Base-by-base conservation (phyloP, 2,888 invertebrate species). In the Sinotaia quadrata region DNA sequence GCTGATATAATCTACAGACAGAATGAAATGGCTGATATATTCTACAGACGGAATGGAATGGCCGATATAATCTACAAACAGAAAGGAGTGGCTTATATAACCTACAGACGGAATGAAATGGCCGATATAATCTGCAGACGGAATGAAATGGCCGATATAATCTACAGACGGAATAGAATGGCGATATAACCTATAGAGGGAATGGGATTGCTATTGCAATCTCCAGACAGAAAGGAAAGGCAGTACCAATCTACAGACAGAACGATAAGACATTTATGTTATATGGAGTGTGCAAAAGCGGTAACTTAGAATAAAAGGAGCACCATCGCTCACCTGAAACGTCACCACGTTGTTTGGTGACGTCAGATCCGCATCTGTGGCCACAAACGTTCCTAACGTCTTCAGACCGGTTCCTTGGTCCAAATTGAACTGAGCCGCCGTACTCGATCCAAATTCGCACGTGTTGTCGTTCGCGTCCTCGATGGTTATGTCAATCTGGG, bases 401-500 rank as follows among this genome's bases (percentile, higher is more conserved):
- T 71, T 67, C 5, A 71, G 67, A 0, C 31, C 12, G 0, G 68
- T 67, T 29, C 62, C 59, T 34, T 71, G 71, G 49, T 68, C 34
- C 5, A 68, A 49, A n/a, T 27, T 58, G 67, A 71, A 68, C 15
- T 68, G 49, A 2, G 58, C 41, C 0, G 61, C 37, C 52, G 57
- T 52, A 21, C 21, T 34, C 1, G 51, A 15, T 2, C 68, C 65
- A 47, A 73, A 73, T 8, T 51, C 24, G 47, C 73, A 73, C 2
- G 68, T 66, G 67, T 74, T 72, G 61, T 76, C 76, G 52, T 76
- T 76, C 31, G 33, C 66, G 47, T 76, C 76, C 12, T 54, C 21
- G 24, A 76, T 65, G 27, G 29, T 68, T 33, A 74, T 65, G 41
- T 70, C 54, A 60, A 76, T 71, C 8, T 67, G 68, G 2, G 69